phyloP scores from a whole-genome alignment of 2,797 vertebrate genomes.

The Lerista edwardsae region DNA sequence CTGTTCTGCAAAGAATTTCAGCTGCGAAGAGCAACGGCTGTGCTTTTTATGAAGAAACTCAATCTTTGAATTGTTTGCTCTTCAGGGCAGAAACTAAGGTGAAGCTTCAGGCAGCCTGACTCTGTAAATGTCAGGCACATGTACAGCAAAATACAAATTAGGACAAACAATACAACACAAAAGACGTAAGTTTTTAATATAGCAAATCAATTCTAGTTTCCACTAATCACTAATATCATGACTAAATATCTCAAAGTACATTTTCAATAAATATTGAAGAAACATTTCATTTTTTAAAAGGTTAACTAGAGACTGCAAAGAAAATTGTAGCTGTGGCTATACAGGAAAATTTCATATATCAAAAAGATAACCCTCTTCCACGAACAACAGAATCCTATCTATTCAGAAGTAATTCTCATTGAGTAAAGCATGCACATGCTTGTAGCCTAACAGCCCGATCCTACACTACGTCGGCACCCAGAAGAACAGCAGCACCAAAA shows the following conservation, averaged over 20 bases:
- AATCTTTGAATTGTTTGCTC: neutral
- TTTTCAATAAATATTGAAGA: neutral
- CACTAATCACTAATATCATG: neutral
- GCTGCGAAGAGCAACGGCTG: neutral
- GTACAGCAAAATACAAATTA: accelerated
- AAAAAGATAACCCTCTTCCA: neutral
- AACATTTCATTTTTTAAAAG: neutral
- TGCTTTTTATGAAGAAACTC: neutral
- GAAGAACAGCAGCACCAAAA: too few species aligned
- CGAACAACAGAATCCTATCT: too few species aligned
- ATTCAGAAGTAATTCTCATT: too few species aligned
- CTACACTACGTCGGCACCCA: too few species aligned
- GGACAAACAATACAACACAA: neutral
- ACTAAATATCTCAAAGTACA: neutral
- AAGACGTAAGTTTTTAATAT: neutral
- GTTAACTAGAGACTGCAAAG: neutral
- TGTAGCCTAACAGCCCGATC: too few species aligned
- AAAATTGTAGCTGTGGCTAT: neutral
- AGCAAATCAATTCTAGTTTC: neutral
- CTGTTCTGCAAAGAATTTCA: constrained; percentile 14
- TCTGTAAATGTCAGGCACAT: neutral
- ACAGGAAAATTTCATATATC: too few species aligned
- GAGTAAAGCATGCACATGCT: too few species aligned
- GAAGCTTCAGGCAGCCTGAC: neutral
- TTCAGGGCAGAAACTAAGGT: neutral